These are phyloP conservation scores for Diplosoma virens DNA, from an alignment of 23 tunicate species.

Conservation along the genomic window DNA sequence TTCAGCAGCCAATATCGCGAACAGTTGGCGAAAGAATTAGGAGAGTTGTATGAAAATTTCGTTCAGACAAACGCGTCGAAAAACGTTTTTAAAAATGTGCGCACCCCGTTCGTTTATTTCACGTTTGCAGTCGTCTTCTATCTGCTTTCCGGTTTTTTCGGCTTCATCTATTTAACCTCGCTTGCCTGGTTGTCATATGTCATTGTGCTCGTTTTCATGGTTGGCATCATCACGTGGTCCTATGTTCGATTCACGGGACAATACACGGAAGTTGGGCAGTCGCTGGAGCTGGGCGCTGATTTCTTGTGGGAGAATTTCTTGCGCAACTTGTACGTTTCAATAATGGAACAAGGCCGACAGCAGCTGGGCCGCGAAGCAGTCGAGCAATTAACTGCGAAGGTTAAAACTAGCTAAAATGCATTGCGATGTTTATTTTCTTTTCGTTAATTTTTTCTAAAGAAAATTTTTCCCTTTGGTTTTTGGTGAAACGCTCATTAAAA, in stretches of 20 bases:
- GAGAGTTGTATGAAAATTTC: constrained; percentile 49
- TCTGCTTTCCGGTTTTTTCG: constrained; percentile 56
- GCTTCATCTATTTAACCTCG: constrained; percentile 51
- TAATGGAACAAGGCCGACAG: constrained; percentile 12
- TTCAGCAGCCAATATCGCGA: constrained; percentile 62
- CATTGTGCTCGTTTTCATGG: constrained; percentile 15
- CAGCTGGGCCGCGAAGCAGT: background rate
- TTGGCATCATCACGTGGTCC: constrained; percentile 49
- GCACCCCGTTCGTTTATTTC: constrained; percentile 68
- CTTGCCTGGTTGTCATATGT: constrained; percentile 42
- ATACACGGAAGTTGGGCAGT: constrained; percentile 44
- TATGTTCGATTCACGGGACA: constrained; percentile 68
- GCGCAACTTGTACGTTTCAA: background rate
- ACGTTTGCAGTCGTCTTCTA: constrained; percentile 46
- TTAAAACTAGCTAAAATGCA: background rate
- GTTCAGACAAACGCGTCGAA: constrained; percentile 58
- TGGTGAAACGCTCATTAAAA: no score
- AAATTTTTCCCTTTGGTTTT: no score
- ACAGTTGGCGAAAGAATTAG: constrained; percentile 39
- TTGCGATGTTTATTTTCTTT: background rate
- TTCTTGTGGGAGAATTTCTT: constrained; percentile 31
- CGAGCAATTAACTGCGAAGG: background rate
- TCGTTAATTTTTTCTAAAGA: background rate
- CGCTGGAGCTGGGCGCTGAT: constrained; percentile 51
- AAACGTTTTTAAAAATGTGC: constrained; percentile 63